Evolutionary conservation across 1,140 invertebrate species (phyloP).

Genomic region (Aphis gossypii): DNA sequence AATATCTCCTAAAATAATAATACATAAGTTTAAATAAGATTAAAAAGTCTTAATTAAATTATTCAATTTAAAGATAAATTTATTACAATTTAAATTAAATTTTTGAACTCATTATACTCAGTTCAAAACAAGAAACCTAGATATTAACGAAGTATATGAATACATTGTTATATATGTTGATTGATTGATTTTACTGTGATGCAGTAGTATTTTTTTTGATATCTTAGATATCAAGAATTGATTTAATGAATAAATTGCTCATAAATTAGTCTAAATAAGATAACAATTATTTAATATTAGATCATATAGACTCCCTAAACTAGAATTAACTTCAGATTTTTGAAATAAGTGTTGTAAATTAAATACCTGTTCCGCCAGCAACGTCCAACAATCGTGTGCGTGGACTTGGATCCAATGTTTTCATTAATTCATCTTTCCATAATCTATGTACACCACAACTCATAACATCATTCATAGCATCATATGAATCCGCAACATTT

Average conservation of each 20-base stretch:
- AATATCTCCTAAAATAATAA: conserved; percentile 75
- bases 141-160: no score
- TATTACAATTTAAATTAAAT: not conserved
- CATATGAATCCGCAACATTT: conserved; percentile 93
- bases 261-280: not conserved
- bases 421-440: conserved; percentile 96
- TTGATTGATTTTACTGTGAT: not conserved
- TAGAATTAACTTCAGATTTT: no score
- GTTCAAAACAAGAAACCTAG: no score
- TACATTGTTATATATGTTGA: no score
- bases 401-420: conserved; percentile 76
- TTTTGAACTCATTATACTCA: not conserved
- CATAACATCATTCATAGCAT: conserved; percentile 99
- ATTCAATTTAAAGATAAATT: not conserved
- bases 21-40: not conserved
- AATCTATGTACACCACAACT: conserved; percentile 92
- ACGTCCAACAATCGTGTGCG: conserved; percentile 89
- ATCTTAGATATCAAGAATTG: not conserved
- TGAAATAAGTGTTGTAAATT: not conserved
- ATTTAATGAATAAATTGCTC: not conserved
- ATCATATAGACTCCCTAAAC: not conserved
- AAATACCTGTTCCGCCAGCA: conserved; percentile 88
- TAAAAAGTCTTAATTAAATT: not conserved
- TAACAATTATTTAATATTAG: not conserved
- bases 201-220: not conserved